Evolutionary conservation across 1,140 invertebrate species (phyloP), one percentile per base, ranked within the genome.

Genomic region (Lepeophtheirus salmonis): DNA sequence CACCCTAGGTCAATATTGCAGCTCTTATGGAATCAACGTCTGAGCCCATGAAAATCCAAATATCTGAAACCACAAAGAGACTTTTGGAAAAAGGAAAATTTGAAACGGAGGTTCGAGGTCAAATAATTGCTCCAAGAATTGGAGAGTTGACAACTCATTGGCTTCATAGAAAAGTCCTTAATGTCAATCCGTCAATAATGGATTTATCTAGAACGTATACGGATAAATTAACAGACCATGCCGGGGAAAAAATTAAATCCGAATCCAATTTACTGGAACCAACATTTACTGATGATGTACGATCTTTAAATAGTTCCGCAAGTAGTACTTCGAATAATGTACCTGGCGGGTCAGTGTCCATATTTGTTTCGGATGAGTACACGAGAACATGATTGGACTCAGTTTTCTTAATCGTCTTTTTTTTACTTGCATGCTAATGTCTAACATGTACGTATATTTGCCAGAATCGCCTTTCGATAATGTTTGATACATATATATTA

Each of bases 21-120:
- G 50, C 50, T 10, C 50, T 52, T 10, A 52, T 52, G 50, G 50
- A 52, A 18, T 52, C 50, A 12, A 52, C 50, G 6, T 52, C 50
- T 10, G 50, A 52, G 18, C 50, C 50, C 3, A 52, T 52, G 50
- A 52, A 20, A 41, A 52, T 52, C 6, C 50, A 52, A 18, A 52
- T 52, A 20, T 52, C 50, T 52, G 13, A 52, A 10, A 52, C 50
- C 12, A 52, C 50, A n/a, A 10, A 52, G 50, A 6, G 30, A 10
- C 30, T 41, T n/a, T n/a, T 41, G 30, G 30, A 41, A 41, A n/a
- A 41, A 41, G 30, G 30, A 10, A 41, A 41, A 41, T 41, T 41
- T 41, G 30, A 41, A 41, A 41, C 30, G n/a, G 30, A 41, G 30
- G 30, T 41, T n/a, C 6, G 30, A 41, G 30, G 30, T 41, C 30